Conservation (phyloP, 2,113 vertebrate genomes). For the Rhodinocichla rosea region DNA sequence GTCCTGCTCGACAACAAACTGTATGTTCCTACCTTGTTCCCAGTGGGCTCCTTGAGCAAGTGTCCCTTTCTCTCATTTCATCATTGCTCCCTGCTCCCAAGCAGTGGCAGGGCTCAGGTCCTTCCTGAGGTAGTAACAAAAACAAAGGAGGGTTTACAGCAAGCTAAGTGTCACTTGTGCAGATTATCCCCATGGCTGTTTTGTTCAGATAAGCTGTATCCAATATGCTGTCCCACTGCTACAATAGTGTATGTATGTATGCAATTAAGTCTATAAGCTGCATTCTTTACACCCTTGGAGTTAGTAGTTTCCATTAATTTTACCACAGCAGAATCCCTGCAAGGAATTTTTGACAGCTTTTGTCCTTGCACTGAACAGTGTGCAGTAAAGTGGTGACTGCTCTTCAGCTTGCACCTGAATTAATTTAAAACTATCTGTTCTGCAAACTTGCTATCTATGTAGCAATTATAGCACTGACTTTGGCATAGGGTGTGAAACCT, state of each 20-base stretch:
- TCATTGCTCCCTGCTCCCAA: neutral
- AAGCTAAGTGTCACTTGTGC: neutral
- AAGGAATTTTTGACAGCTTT: neutral
- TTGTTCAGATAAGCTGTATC: neutral
- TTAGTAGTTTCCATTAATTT: neutral
- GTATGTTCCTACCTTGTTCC: slow-evolving; percentile 69
- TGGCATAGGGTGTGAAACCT: neutral
- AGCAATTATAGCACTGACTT: neutral
- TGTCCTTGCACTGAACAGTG: neutral
- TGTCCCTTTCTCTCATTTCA: neutral
- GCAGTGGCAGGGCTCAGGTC: neutral
- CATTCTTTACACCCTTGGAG: neutral
- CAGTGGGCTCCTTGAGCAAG: neutral
- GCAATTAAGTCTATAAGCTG: neutral
- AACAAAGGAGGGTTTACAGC: neutral
- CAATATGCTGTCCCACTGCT: neutral
- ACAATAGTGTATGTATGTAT: neutral
- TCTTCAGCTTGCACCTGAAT: neutral
- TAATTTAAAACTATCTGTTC: neutral
- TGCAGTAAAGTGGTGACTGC: neutral
- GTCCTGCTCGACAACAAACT: slow-evolving; percentile 57
- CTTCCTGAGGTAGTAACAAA: neutral
- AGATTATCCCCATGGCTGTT: neutral
- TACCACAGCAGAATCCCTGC: neutral
- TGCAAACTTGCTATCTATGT: neutral